Evolutionary conservation across 2,113 vertebrate species (phyloP), one percentile per base, ranked within the genome.

Genomic region (Bufo bufo): DNA sequence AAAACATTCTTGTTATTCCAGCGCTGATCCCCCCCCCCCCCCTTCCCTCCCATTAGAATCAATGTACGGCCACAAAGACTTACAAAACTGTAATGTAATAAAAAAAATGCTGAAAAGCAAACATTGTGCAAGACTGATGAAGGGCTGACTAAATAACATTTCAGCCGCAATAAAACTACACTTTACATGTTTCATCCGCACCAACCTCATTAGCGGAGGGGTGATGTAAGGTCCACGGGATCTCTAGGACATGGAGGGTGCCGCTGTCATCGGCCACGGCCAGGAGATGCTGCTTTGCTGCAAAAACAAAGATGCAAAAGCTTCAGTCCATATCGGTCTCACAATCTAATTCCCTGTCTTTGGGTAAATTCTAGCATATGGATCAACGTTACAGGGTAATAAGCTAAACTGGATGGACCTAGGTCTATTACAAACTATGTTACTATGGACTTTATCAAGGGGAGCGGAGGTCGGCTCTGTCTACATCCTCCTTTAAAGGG

Each of bases 231-330:
- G 89, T 91, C 94, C 95, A 96, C 45, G 96, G 96, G 88, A 99
- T 94, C 92, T 97, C 95, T 85, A 99, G 93, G 91, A 99, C 91
- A 85, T 94, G 95, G 65, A 99, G 91, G 4, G 95, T 94, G 82
- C 97, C 97, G 63, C 93, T 92, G 61, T 95, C 92, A 56, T 99
- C 97, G 33, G 95, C 94, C 86, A 97, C 91, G 0, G 97, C 96
- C 92, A 99, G 90, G 90, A 98, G 94, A 80, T 99, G 96, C 90
- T 98, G 95, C 91, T 95, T 96, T 66, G 93, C 97, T 95, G 93
- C 47, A 86, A 78, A 7, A 43, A 19, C 20, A 59, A 77, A 79
- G 77, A 54, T 78, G 19, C n/a, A 52, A 56, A 33, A 14, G 4
- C 19, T 2, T 3, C 3, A 23, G 77, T 4, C 13, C 87, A 95